Base-by-base conservation (phyloP, 2,888 invertebrate species). In the Uloborus plumipes region DNA sequence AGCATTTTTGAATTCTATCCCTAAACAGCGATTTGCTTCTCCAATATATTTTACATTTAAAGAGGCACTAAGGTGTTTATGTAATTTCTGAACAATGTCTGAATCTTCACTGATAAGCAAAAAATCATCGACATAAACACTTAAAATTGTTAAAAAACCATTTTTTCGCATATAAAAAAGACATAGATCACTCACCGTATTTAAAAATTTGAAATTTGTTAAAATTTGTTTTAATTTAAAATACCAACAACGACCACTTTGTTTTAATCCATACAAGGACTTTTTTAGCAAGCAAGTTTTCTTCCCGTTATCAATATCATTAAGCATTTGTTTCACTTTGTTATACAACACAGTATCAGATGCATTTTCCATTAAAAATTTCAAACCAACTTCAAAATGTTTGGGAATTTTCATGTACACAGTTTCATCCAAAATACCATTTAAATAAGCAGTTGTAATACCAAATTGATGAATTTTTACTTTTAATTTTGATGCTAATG, bases 21-120 rank as follows among this genome's bases (percentile, higher is more conserved):
- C 69, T 69, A 69, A 55, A n/a, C 55, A 69, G 39, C 51, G 51
- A 13, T 69, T 69, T 9, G 26, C 26, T n/a, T 53, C 14, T 16
- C 31, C 69, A 16, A 16, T 16, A 51, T 67, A 67, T 67, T 67
- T 67, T 16, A 53, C 22, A 14, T 67, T 26, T 9, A 67, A 6
- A 20, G n/a, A n/a, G 1, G 2, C 18, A n/a, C 20, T 58, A 58
- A 58, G 58, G 4, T 58, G 53, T 1, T 16, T 53, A 16, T 58
- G n/a, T 2, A 58, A 58, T 15, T 58, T 58, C 4, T n/a, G 18
- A n/a, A 58, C 2, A 13, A 11, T n/a, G n/a, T n/a, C 58, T 13
- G 58, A 18, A 58, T 58, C 58, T 18, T 58, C 11, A 11, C 11
- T 20, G 7, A 58, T 58, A n/a, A 58, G 20, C n/a, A 58, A 58